Evolutionary conservation across 30 jellyfish, hydroid and myxozoan species (phyloP).

Genomic region (Pelagia noctiluca): DNA sequence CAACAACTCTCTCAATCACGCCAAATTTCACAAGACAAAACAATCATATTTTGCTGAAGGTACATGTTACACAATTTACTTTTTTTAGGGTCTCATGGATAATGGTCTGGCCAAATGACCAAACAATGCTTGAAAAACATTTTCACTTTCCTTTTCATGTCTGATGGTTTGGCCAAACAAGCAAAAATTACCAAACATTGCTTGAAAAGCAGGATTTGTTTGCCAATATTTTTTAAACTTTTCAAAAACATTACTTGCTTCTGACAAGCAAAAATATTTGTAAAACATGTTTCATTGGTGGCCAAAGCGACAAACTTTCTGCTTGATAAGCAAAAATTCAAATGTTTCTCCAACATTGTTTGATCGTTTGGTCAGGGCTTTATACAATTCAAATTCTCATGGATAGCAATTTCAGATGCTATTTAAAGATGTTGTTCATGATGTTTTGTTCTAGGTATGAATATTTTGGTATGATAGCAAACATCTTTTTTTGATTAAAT

Average conservation of each 20-base stretch:
- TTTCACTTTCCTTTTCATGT: no score
- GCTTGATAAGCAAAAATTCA: neutral
- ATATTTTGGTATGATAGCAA: neutral
- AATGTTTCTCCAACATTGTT: no score
- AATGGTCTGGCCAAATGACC: neutral
- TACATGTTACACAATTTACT: neutral
- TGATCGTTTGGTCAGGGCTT: neutral
- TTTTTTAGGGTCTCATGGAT: no score
- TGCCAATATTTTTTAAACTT: neutral
- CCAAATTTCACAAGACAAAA: neutral
- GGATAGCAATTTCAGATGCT: neutral
- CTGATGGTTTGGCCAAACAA: neutral
- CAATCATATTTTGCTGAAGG: neutral
- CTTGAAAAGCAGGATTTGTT: neutral
- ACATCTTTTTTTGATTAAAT: neutral
- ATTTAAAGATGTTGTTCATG: no score
- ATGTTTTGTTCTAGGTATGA: no score
- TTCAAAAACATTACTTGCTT: no score
- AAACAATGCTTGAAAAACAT: no score
- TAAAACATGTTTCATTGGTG: neutral
- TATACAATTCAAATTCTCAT: no score
- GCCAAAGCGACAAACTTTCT: neutral
- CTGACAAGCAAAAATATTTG: no score
- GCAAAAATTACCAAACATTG: neutral
- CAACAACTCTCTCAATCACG: neutral